Percentiles rank a stretch among this genome's conserved stretches.
These are phyloP conservation scores for Aplidium turbinatum DNA, from an alignment of 23 tunicate genomes.

Conservation along the genomic window DNA sequence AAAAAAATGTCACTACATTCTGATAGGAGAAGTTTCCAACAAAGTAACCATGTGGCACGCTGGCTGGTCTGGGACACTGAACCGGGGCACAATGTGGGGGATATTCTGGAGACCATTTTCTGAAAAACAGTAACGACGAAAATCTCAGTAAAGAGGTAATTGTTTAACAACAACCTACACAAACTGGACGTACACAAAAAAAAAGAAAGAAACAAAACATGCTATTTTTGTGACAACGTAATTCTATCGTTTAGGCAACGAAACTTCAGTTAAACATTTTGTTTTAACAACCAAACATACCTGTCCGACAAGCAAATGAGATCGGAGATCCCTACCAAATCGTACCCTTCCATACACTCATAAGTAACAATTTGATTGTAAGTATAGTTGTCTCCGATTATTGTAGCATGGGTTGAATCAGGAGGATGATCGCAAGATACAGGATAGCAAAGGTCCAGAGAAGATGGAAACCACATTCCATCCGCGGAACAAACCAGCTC, in stretches of 20 bases:
- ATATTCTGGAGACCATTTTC: slow-evolving; percentile 35
- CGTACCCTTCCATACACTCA: slow-evolving; percentile 47
- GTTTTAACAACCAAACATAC: no score
- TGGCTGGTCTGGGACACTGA: slow-evolving; percentile 43
- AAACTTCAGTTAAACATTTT: no score
- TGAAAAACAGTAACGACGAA: slow-evolving; percentile 20
- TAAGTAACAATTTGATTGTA: slow-evolving; percentile 32
- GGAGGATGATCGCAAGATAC: slow-evolving; percentile 63
- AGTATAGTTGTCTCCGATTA: slow-evolving; percentile 8
- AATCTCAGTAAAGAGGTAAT: no score
- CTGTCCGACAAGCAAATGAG: slow-evolving; percentile 39
- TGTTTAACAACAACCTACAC: no score
- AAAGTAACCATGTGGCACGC: slow-evolving; percentile 40
- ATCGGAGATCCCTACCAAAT: slow-evolving; percentile 26
- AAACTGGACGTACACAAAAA: no score
- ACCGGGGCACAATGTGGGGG: slow-evolving; percentile 43
- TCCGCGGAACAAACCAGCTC: slow-evolving; percentile 19
- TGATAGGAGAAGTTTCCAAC: slow-evolving; percentile 32
- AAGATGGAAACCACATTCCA: slow-evolving; percentile 27
- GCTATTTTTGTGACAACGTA: no score
- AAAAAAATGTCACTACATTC: slow-evolving; percentile 40
- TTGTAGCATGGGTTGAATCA: neutral
- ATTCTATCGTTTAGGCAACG: no score
- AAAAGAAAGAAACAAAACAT: no score
- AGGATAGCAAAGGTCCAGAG: slow-evolving; percentile 41